Percentiles rank a stretch among this genome's conserved stretches.
These are phyloP conservation scores for Thyatira batis DNA, from an alignment of 2,888 invertebrate genomes.

Conservation along the genomic window DNA sequence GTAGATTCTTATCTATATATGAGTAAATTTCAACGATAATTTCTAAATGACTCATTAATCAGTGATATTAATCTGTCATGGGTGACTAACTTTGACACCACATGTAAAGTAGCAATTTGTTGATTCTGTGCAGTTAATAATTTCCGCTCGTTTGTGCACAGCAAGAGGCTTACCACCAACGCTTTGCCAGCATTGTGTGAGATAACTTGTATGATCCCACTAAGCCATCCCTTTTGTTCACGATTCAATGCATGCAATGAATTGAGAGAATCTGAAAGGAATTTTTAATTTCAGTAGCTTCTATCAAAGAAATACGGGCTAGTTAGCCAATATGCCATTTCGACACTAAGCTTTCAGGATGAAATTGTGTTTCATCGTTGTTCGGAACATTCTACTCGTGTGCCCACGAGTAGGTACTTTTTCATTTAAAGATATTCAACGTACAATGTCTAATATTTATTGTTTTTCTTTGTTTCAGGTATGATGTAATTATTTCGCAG, in stretches of 20 bases:
- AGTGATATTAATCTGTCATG: too few species aligned
- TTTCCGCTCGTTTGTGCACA: slow-evolving; percentile 3
- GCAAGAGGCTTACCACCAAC: slow-evolving; percentile 2
- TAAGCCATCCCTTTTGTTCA: slow-evolving; percentile 6
- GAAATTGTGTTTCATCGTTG: not conserved
- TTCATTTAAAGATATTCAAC: not conserved
- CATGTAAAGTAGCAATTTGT: not conserved
- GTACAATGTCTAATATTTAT: not conserved
- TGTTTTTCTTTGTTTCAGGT: slow-evolving; percentile 11
- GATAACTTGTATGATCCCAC: slow-evolving; percentile 2
- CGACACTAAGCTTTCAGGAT: not conserved
- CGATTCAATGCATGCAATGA: not conserved
- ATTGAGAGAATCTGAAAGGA: not conserved
- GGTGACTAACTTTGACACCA: not conserved
- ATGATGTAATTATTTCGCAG: not conserved
- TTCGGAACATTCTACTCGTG: too few species aligned
- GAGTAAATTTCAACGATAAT: too few species aligned
- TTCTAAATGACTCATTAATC: too few species aligned
- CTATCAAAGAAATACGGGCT: not conserved
- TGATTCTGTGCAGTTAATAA: not conserved
- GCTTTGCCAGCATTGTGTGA: slow-evolving; percentile 2
- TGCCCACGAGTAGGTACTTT: not conserved
- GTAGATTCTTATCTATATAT: too few species aligned
- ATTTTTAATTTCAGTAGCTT: not conserved
- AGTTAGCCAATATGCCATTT: not conserved